phyloP scores from a whole-genome alignment of 1,140 invertebrate species.

The Ips typographus region DNA sequence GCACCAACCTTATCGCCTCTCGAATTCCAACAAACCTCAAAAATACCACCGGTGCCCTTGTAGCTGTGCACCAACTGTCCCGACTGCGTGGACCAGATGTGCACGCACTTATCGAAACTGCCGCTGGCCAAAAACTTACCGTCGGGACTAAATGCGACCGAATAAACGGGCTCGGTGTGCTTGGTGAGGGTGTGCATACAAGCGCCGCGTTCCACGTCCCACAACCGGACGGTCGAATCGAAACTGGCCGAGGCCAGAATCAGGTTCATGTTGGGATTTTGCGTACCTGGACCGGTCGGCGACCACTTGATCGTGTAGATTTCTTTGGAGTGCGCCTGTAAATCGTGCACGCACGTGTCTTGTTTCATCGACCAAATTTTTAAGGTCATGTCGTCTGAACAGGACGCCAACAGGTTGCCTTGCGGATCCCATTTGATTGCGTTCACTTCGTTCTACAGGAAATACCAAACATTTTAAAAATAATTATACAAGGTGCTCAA shows the following conservation, averaged over 20 bases:
- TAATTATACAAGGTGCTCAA: no score
- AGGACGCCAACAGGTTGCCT: slow-evolving; percentile 94
- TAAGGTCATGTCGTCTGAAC: slow-evolving; percentile 98
- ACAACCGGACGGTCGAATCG: slow-evolving; percentile 91
- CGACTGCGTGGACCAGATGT: slow-evolving; percentile 97
- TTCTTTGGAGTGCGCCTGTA: slow-evolving; percentile 98
- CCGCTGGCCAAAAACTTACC: slow-evolving; percentile 97
- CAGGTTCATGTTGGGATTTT: slow-evolving; percentile 96
- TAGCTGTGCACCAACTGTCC: slow-evolving; percentile 97
- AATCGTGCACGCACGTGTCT: slow-evolving; percentile 93
- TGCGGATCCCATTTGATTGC: slow-evolving; percentile 99
- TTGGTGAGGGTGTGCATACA: slow-evolving; percentile 96
- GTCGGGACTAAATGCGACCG: slow-evolving; percentile 91
- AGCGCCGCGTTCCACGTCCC: slow-evolving; percentile 95
- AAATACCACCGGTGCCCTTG: slow-evolving; percentile 97
- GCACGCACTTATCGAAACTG: slow-evolving; percentile 98
- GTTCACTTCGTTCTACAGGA: slow-evolving; percentile 92
- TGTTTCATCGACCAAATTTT: slow-evolving; percentile 99
- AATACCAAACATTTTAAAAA: slow-evolving; percentile 49
- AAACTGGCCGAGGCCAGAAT: slow-evolving; percentile 97
- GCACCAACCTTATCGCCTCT: slow-evolving; percentile 98
- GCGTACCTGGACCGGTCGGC: slow-evolving; percentile 93
- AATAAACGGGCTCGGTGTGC: slow-evolving; percentile 96
- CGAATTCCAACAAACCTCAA: slow-evolving; percentile 99
- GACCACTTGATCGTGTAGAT: slow-evolving; percentile 99